These are phyloP conservation scores for Nineta flava DNA, from an alignment of 2,888 invertebrate genomes.

Conservation along the genomic window DNA sequence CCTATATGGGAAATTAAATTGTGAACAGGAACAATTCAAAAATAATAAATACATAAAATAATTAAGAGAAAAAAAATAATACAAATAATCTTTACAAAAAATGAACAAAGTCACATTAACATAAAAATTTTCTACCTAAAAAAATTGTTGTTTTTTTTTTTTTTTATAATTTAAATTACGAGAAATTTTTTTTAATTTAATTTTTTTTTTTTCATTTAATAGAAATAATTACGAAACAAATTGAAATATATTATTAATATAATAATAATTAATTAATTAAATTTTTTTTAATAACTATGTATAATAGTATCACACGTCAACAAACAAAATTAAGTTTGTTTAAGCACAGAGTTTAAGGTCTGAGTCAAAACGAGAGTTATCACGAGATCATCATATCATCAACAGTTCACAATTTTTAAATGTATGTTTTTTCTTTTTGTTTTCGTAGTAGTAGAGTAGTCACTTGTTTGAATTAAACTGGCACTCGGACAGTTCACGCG, in stretches of 20 bases:
- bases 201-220: no score
- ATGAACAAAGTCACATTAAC: conserved; percentile 4
- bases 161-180: neutral
- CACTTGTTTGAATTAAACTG: neutral
- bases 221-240: conserved; percentile 2
- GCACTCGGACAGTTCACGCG: neutral
- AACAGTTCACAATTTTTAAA: neutral
- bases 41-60: conserved; percentile 2
- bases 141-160: neutral
- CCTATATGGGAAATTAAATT: conserved; percentile 3
- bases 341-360: neutral
- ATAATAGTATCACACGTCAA: conserved; percentile 8
- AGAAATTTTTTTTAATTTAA: no score
- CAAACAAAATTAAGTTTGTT: conserved; percentile 4
- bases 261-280: conserved; percentile 2
- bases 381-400: conserved; percentile 3
- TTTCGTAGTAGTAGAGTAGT: neutral
- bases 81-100: conserved; percentile 2
- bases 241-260: conserved; percentile 3
- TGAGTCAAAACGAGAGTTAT: neutral
- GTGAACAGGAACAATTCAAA: conserved; percentile 4
- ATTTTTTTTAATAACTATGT: neutral
- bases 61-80: conserved; percentile 1
- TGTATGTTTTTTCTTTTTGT: no score
- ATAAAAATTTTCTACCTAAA: conserved; percentile 6